Evolutionary conservation across 2,888 invertebrate species (phyloP).

Genomic region (Uropetala carovei): DNA sequence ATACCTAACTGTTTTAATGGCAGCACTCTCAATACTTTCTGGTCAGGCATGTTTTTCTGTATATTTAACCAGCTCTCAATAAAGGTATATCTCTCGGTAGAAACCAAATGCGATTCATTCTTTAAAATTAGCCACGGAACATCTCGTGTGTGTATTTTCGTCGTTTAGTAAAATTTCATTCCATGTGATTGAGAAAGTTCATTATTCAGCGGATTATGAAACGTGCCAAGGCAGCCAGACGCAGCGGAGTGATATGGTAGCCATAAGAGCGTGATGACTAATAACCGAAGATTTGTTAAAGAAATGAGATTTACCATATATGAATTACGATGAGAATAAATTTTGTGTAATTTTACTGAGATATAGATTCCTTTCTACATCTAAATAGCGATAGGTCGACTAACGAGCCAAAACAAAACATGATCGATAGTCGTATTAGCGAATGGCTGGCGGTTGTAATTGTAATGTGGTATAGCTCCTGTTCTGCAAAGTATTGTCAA

Average conservation of each 20-base stretch:
- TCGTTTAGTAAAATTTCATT: too few relatives aligned
- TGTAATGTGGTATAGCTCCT: not conserved
- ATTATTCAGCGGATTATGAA: not conserved
- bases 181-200: too few relatives aligned
- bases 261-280: not conserved
- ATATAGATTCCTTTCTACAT: not conserved
- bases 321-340: not conserved
- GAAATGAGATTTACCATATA: not conserved
- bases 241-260: not conserved
- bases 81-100: too few relatives aligned
- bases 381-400: constrained; percentile 5
- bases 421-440: not conserved
- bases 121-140: too few relatives aligned
- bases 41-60: too few relatives aligned
- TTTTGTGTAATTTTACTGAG: too few relatives aligned
- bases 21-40: too few relatives aligned
- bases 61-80: too few relatives aligned
- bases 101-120: too few relatives aligned
- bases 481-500: not conserved
- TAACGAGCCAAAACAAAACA: not conserved
- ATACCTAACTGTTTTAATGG: too few relatives aligned
- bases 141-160: too few relatives aligned
- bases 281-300: not conserved
- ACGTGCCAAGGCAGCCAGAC: not conserved
- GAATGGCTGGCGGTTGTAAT: not conserved